Percentiles rank a stretch among this genome's conserved stretches.
Evolutionary conservation across 2,113 vertebrate genomes (phyloP).

Genomic region (Barbus barbus): DNA sequence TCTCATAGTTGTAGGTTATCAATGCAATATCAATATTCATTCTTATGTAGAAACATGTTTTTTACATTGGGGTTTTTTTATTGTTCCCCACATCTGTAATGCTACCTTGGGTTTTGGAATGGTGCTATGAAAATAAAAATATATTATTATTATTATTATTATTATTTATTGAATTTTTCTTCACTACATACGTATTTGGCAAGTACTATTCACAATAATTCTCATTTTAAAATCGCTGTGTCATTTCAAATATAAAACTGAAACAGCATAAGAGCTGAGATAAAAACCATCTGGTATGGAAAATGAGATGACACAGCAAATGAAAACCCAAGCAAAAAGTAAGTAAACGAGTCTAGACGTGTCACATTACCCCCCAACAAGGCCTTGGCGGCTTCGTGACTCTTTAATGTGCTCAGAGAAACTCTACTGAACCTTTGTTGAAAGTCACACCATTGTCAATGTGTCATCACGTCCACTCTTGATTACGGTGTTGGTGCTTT

Average conservation of each 20-base stretch:
- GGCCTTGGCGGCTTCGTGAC: background rate
- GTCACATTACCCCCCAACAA: constrained; percentile 52
- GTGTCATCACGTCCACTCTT: constrained; percentile 12
- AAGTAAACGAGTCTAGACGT: constrained; percentile 61
- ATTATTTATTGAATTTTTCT: too few relatives aligned
- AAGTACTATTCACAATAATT: background rate
- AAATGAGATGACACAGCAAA: background rate
- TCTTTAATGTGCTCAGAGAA: background rate
- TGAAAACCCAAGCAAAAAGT: constrained; percentile 45
- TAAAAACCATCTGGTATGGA: background rate
- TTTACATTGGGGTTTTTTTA: too few relatives aligned
- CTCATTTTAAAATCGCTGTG: background rate
- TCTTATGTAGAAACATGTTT: background rate
- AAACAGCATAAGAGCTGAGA: background rate
- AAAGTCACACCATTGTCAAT: constrained; percentile 3
- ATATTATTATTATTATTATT: background rate
- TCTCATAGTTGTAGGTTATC: background rate
- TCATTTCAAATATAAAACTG: background rate
- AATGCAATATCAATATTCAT: background rate
- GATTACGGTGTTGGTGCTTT: constrained; percentile 36
- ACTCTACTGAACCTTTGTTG: constrained; percentile 22
- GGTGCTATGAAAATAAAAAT: too few relatives aligned
- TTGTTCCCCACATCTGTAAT: too few relatives aligned
- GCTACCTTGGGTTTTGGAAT: too few relatives aligned
- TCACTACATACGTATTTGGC: background rate